phyloP scores from a whole-genome alignment of 1,140 invertebrate genomes.

The Globodera rostochiensis region DNA sequence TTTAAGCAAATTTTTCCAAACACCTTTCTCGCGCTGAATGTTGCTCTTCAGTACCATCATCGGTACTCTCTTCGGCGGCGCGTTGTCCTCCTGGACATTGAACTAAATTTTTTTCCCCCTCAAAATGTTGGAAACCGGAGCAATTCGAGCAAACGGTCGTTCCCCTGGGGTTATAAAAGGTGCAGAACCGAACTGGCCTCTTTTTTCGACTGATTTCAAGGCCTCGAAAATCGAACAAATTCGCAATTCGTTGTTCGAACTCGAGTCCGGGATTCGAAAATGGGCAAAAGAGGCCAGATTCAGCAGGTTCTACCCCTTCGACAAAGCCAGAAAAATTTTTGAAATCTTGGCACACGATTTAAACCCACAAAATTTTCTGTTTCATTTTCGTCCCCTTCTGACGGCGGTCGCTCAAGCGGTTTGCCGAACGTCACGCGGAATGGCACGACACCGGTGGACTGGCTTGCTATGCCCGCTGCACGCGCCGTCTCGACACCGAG shows the following conservation, averaged over 20 bases:
- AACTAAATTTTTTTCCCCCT: background rate
- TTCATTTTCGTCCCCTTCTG: background rate
- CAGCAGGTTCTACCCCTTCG: no score
- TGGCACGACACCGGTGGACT: background rate
- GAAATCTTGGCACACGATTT: no score
- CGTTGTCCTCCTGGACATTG: background rate
- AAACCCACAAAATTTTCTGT: background rate
- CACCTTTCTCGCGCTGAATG: background rate
- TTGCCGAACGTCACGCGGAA: background rate
- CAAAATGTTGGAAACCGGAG: no score
- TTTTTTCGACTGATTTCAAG: no score
- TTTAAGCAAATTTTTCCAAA: no score
- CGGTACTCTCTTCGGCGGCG: background rate
- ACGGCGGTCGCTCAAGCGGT: background rate
- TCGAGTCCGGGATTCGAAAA: no score
- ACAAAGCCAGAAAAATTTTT: no score
- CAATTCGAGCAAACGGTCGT: no score
- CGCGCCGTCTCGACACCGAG: background rate
- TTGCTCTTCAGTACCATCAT: background rate
- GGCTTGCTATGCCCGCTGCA: background rate
- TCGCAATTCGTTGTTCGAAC: no score
- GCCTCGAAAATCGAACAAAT: background rate
- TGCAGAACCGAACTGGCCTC: no score
- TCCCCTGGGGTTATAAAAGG: no score
- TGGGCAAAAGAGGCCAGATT: no score